phyloP scores from a whole-genome alignment of 2,888 invertebrate species.

The Nasonia oneida region DNA sequence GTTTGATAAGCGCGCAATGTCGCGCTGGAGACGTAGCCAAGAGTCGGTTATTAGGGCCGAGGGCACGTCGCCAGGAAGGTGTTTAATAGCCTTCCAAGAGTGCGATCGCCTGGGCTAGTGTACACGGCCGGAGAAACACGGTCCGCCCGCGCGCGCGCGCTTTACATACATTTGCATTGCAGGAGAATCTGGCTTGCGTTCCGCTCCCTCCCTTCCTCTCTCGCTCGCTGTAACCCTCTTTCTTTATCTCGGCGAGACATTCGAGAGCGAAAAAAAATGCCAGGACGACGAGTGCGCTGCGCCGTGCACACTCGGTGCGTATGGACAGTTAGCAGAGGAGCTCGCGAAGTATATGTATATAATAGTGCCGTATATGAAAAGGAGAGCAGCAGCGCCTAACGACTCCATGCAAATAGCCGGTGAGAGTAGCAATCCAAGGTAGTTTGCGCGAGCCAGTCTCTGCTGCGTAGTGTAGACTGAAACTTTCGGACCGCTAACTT shows the following conservation, averaged over 20 bases:
- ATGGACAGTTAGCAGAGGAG: background rate
- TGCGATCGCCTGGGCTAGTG: constrained; percentile 70
- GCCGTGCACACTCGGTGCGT: background rate
- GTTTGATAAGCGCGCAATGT: background rate
- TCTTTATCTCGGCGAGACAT: constrained; percentile 68
- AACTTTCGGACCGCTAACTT: constrained; percentile 10
- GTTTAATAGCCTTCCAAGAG: constrained; percentile 76
- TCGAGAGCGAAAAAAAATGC: constrained; percentile 26
- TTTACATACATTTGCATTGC: constrained; percentile 77
- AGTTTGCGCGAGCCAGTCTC: background rate
- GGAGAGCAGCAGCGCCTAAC: constrained; percentile 3
- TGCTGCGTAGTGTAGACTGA: too few relatives aligned
- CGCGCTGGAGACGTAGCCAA: background rate
- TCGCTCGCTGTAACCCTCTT: background rate
- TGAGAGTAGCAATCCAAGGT: background rate
- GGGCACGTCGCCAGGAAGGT: constrained; percentile 73
- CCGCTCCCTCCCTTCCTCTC: too few relatives aligned
- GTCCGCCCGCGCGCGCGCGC: constrained; percentile 66
- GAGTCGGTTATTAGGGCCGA: constrained; percentile 69
- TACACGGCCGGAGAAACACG: constrained; percentile 8
- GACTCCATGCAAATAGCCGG: constrained; percentile 27
- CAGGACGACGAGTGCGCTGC: background rate
- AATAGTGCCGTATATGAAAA: background rate
- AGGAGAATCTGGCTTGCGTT: background rate
- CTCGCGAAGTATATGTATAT: too few relatives aligned